Evolutionary conservation across 30 jellyfish, hydroid and myxozoan genomes (phyloP).

Genomic region (Sanderia malayensis): DNA sequence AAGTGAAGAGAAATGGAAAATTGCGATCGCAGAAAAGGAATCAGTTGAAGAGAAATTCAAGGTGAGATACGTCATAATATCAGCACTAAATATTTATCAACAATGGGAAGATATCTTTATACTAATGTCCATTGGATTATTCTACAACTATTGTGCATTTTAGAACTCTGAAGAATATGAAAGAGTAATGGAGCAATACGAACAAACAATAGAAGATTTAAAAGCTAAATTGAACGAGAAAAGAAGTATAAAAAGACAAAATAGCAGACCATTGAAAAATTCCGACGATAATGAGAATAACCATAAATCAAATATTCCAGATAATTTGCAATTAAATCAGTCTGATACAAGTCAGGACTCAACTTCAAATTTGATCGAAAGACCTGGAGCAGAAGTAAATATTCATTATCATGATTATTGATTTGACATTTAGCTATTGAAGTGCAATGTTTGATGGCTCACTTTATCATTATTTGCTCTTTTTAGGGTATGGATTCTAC

Average conservation of each 20-base stretch:
- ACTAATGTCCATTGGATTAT: too few relatives aligned
- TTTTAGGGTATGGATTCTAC: conserved; percentile 93
- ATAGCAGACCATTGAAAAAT: conserved; percentile 28
- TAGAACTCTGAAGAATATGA: conserved; percentile 49
- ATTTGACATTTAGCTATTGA: too few relatives aligned
- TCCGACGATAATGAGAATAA: conserved; percentile 8
- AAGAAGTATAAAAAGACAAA: conserved; percentile 27
- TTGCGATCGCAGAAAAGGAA: conserved; percentile 47
- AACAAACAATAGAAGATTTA: conserved; percentile 42
- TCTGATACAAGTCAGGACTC: conserved; percentile 6
- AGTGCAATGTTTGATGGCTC: too few relatives aligned
- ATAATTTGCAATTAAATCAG: conserved; percentile 10
- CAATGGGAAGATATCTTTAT: too few relatives aligned
- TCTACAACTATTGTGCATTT: background rate
- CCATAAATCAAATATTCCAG: conserved; percentile 26
- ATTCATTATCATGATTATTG: too few relatives aligned
- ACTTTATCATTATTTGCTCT: background rate
- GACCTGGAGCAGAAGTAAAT: conserved; percentile 74
- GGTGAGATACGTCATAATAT: conserved; percentile 39
- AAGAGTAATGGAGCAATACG: conserved; percentile 36
- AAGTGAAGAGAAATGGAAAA: conserved; percentile 35
- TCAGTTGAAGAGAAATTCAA: conserved; percentile 12
- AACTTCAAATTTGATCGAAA: conserved; percentile 29
- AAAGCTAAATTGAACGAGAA: conserved; percentile 15
- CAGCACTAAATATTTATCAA: background rate